Conservation (phyloP, 2,888 invertebrate genomes). For the Nymphalis polychloros region DNA sequence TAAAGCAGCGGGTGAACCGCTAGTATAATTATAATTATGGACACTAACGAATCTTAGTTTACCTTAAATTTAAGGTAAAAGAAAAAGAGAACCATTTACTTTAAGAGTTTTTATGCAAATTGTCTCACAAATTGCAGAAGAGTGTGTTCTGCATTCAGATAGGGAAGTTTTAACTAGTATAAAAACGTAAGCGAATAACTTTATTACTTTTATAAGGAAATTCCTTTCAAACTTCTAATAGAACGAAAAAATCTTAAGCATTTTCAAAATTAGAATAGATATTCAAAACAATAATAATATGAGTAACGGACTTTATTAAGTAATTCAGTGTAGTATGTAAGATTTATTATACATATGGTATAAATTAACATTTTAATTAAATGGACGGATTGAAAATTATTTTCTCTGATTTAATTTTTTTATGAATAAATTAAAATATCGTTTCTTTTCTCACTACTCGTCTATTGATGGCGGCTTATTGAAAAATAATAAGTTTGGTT, state of each 20-base stretch:
- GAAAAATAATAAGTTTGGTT: conserved; percentile 56
- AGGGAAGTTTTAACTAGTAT: conserved; percentile 33
- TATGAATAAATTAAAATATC: neutral
- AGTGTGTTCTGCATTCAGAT: conserved; percentile 39
- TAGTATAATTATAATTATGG: no score
- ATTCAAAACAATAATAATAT: no score
- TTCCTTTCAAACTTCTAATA: neutral
- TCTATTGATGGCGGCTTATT: conserved; percentile 23
- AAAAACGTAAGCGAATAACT: conserved; percentile 30
- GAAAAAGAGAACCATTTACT: conserved; percentile 26
- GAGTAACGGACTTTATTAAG: no score
- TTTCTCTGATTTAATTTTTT: neutral
- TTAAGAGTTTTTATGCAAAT: conserved; percentile 39
- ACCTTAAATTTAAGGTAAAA: conserved; percentile 21
- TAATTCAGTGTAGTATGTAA: no score
- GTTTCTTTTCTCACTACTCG: neutral
- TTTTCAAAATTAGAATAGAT: neutral
- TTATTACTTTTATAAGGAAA: conserved; percentile 25
- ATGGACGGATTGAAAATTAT: no score
- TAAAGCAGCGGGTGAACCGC: no score
- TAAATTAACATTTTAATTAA: no score
- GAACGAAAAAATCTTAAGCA: neutral
- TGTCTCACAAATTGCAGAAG: conserved; percentile 37
- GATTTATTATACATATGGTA: no score
- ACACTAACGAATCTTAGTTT: conserved; percentile 15